Conservation (phyloP, 2,113 vertebrate genomes). For the Fregetta grallaria region DNA sequence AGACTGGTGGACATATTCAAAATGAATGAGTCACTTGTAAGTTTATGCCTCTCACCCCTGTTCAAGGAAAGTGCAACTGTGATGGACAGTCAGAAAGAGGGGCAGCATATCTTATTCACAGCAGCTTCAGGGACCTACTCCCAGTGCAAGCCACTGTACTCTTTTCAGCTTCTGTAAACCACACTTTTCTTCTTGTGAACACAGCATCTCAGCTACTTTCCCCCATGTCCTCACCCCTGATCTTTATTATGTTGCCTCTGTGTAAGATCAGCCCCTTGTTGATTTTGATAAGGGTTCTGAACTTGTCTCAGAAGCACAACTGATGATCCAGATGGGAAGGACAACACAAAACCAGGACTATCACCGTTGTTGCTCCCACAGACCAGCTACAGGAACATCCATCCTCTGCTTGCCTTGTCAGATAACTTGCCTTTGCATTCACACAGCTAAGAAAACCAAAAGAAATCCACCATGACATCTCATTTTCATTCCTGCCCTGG, state of each 20-base stretch:
- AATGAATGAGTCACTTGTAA: neutral
- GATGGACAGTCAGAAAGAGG: neutral
- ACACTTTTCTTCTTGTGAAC: neutral
- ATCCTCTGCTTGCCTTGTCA: neutral
- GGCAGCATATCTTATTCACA: neutral
- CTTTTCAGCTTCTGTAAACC: neutral
- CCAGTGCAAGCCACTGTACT: neutral
- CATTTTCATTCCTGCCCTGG: neutral
- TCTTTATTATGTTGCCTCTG: neutral
- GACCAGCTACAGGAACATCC: neutral
- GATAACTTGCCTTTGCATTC: neutral
- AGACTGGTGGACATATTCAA: neutral
- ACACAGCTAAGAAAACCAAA: neutral
- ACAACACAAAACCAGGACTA: neutral
- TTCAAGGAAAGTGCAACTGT: neutral
- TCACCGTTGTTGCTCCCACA: neutral
- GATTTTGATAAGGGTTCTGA: neutral
- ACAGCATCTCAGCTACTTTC: neutral
- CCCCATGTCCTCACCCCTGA: neutral
- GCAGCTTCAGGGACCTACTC: neutral
- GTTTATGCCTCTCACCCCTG: neutral
- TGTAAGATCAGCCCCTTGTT: neutral
- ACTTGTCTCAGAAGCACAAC: neutral
- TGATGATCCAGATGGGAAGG: neutral
- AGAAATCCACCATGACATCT: neutral